Base-by-base conservation (phyloP, 2,113 vertebrate species). In the Spea bombifrons region DNA sequence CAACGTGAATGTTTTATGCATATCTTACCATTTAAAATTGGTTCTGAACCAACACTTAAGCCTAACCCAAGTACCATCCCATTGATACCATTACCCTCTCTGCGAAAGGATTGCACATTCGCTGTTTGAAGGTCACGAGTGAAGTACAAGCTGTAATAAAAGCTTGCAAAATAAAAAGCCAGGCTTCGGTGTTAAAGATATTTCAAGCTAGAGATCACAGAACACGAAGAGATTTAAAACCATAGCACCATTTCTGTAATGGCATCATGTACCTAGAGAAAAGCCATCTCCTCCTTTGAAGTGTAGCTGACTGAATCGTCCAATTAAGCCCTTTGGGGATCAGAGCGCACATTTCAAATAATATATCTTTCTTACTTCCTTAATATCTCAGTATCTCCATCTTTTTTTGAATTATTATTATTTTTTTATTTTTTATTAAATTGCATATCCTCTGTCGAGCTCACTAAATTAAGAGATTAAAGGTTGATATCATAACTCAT, bases 271-370 rank as follows among this genome's bases (percentile, higher is more conserved):
- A 89, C 82, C 85, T 87, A 83, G 66, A 90, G 76, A 83, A 49
- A 55, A 75, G 81, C 70, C 90, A 80, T 79, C 72, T 81, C 86
- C 86, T 86, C 84, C 89, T 92, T 92, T 94, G 89, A 94, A 92
- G 88, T 86, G 81, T 78, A 75, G 57, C 65, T 78, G 70, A 9
- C 44, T 81, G 75, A 85, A 80, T 83, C 75, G n/a, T 52, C 3
- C 64, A 75, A 0, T 76, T 81, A 68, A 82, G 81, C 3, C 17
- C 1, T 73, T 86, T 78, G 74, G 17, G 84, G 66, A 77, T 85
- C 74, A 66, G 12, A 43, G 74, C 63, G 0, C 10, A 76, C 64
- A 57, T 68, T 17, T 66, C 61, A 64, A 80, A 74, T 67, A 68
- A 73, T 57, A 57, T 64, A 65, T 44, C 67, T 64, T 49, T 78